Evolutionary conservation across 2,888 invertebrate species (phyloP).

Genomic region (Cantharis lateralis): DNA sequence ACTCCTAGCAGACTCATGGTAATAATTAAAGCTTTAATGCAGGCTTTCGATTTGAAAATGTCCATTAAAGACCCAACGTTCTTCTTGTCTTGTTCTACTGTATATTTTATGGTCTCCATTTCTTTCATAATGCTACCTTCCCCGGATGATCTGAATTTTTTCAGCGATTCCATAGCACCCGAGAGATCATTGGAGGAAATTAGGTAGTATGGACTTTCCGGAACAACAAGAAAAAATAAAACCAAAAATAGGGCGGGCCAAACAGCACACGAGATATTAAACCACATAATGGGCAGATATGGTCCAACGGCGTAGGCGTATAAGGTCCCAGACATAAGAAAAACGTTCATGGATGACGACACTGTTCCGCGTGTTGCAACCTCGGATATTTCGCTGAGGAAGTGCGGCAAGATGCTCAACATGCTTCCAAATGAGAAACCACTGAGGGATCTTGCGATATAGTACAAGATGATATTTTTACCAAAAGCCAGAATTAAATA

Average conservation of each 20-base stretch:
- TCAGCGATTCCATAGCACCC: conserved; percentile 68
- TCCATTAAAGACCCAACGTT: conserved; percentile 52
- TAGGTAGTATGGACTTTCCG: conserved; percentile 79
- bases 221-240: conserved; percentile 73
- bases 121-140: conserved; percentile 66
- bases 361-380: not conserved
- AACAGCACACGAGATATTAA: not conserved
- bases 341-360: conserved; percentile 42
- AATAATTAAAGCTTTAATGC: conserved; percentile 77
- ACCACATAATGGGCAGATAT: not conserved
- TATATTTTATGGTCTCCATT: conserved; percentile 53
- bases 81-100: conserved; percentile 54
- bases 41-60: conserved; percentile 62
- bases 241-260: conserved; percentile 12
- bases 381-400: not conserved
- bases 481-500: conserved; percentile 61
- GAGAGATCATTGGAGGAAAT: conserved; percentile 62
- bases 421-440: not conserved
- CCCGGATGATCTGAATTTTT: conserved; percentile 68
- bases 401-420: not conserved
- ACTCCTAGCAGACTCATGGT: conserved; percentile 75
- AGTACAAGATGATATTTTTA: conserved; percentile 33
- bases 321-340: not conserved
- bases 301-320: not conserved
- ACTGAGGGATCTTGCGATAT: not conserved